A percentile compares a stretch with the other conserved stretches of the same genome.
Evolutionary conservation across 1,140 invertebrate species (phyloP).

Genomic region (Ceratoteleas bidentatus): DNA sequence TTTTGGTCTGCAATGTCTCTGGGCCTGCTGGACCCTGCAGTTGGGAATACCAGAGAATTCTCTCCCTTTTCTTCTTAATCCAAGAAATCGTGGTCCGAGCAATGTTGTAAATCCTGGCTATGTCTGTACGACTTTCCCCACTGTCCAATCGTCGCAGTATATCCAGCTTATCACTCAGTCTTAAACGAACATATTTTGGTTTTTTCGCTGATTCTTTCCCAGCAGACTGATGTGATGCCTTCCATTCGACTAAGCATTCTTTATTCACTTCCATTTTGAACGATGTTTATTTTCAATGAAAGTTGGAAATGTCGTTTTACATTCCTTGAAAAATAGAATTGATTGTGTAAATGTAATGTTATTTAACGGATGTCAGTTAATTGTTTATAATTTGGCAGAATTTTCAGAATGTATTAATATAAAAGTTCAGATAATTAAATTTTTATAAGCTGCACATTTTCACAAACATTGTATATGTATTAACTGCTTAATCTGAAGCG

Average conservation of each 20-base stretch:
- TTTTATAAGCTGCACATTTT: too few relatives aligned
- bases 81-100: conserved; percentile 40
- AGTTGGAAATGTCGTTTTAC: background rate
- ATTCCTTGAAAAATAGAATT: background rate
- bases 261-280: conserved; percentile 34
- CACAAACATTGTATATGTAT: too few relatives aligned
- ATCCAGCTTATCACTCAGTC: conserved; percentile 47
- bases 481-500: too few relatives aligned
- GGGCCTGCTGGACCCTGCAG: conserved; percentile 43
- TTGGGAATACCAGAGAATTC: conserved; percentile 50
- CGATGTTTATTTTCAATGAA: background rate
- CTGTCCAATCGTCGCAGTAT: conserved; percentile 37
- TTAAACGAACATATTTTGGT: conserved; percentile 44
- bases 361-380: too few relatives aligned
- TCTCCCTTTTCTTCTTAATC: conserved; percentile 50
- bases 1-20: conserved; percentile 38
- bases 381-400: too few relatives aligned
- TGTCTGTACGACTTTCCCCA: conserved; percentile 41
- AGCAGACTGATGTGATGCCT: conserved; percentile 3
- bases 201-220: conserved; percentile 7
- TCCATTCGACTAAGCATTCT: conserved; percentile 37
- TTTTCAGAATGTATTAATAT: too few relatives aligned
- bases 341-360: too few relatives aligned
- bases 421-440: too few relatives aligned
- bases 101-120: conserved; percentile 46